Evolutionary conservation across 1,140 invertebrate genomes (phyloP), one percentile per base, ranked within the genome.

Genomic region (Potamilus streckersoni): DNA sequence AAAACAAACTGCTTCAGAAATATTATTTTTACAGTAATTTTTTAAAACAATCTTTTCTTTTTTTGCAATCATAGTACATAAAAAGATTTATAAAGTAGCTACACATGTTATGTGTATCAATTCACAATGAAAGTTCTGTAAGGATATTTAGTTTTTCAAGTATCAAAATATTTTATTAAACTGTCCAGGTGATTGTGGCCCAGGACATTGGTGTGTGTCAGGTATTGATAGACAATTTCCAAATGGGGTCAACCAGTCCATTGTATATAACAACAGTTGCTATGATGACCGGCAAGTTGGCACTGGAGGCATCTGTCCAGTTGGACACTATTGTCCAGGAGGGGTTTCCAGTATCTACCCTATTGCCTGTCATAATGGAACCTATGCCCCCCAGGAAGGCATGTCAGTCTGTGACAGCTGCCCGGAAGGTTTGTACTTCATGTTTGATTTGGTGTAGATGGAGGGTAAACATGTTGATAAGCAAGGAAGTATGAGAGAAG

Each of bases 151-250:
- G 38, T 0, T 49, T 49, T 6, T 11, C 38, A 49, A 49, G 38
- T 49, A 49, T 49, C 38, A 49, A 49, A 49, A 49, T 49, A 49
- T 49, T 49, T 49, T 49, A 49, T 74, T 58, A 57, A 60, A 17
- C 55, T 69, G 69, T 57, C 14, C 72, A 87, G 87, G 87, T 75
- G 76, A 86, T 73, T 88, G 87, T 85, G 79, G 79, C 5, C 69
- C 83, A 57, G 87, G 87, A 19, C 83, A 88, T 69, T 88, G 86
- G 83, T 88, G 87, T 78, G 79, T 82, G 31, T 83, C 79, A 31
- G 86, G 86, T 5, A 82, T 88, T 23, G 87, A 88, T 65, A 82
- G 85, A 27, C 69, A 80, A 13, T 82, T 82, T 71, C 87, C 87
- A 11, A 76, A 84, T 72, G 83, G 83, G 20, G 71, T 75, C 49